phyloP scores from a whole-genome alignment of 2,113 vertebrate genomes.

The Oreotrochilus melanogaster region DNA sequence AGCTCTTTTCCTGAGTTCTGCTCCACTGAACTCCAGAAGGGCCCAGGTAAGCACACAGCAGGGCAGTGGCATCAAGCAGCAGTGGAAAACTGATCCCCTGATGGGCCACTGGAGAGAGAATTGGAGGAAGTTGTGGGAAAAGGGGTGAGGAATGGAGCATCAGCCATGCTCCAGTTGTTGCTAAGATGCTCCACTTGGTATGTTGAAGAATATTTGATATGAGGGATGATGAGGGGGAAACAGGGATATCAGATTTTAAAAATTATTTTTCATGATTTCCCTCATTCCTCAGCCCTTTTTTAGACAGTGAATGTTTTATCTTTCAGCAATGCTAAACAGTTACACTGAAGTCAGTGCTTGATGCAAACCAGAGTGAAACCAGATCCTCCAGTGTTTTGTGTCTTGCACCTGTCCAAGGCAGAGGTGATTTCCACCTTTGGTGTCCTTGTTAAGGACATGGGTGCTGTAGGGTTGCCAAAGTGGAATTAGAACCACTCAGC shows the following conservation, averaged over 20 bases:
- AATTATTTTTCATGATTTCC: background rate
- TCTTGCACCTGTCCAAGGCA: background rate
- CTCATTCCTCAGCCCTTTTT: background rate
- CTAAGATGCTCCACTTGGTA: background rate
- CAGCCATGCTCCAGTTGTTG: background rate
- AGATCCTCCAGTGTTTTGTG: background rate
- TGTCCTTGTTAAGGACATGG: rapidly evolving
- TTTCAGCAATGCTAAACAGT: background rate
- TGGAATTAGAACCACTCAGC: background rate
- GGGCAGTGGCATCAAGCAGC: rapidly evolving
- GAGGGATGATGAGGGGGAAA: background rate
- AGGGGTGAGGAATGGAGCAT: background rate
- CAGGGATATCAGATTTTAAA: background rate
- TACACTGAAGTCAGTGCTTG: background rate
- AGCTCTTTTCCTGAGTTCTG: background rate
- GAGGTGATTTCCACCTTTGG: background rate
- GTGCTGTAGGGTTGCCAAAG: background rate
- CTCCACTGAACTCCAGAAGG: background rate
- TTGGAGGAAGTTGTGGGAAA: background rate
- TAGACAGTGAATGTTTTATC: background rate
- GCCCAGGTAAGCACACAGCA: rapidly evolving
- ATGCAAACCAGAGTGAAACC: background rate
- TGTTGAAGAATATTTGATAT: background rate
- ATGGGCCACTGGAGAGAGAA: background rate
- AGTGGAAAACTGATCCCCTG: background rate